phyloP scores from a whole-genome alignment of 2,888 invertebrate species.

The Boloria selene region DNA sequence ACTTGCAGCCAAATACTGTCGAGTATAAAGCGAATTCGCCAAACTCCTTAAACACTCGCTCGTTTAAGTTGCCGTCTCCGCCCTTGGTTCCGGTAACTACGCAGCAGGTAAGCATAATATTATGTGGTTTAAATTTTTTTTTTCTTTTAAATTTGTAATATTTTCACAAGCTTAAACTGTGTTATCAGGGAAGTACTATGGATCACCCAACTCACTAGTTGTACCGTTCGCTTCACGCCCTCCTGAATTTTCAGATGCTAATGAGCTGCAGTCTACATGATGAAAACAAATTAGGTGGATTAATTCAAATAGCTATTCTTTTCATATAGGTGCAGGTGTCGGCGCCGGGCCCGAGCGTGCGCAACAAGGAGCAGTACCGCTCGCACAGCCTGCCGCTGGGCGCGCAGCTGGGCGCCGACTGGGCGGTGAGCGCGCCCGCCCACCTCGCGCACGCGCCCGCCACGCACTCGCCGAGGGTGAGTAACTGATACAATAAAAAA shows the following conservation, averaged over 20 bases:
- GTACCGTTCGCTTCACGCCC: too few relatives aligned
- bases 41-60: slow-evolving; percentile 49
- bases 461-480: slow-evolving; percentile 58
- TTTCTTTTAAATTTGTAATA: too few relatives aligned
- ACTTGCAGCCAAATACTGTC: slow-evolving; percentile 58
- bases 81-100: slow-evolving; percentile 60
- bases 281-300: too few relatives aligned
- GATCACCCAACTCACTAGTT: too few relatives aligned
- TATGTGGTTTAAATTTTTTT: not conserved
- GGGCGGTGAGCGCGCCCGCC: slow-evolving; percentile 60
- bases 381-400: slow-evolving; percentile 84
- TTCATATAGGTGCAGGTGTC: slow-evolving; percentile 38
- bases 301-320: too few relatives aligned
- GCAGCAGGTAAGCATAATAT: slow-evolving; percentile 61
- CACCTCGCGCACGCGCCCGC: slow-evolving; percentile 51
- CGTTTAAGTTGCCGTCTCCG: slow-evolving; percentile 78
- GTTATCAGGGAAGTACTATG: too few relatives aligned
- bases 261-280: too few relatives aligned
- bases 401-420: slow-evolving; percentile 77
- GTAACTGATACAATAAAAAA: not conserved
- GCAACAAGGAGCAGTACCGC: slow-evolving; percentile 80
- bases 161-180: not conserved
- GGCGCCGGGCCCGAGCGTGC: slow-evolving; percentile 34
- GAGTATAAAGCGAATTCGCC: slow-evolving; percentile 65
- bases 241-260: too few relatives aligned